These are phyloP conservation scores for Laupala kohalensis DNA, from an alignment of 1,140 invertebrate species.

Conservation along the genomic window DNA sequence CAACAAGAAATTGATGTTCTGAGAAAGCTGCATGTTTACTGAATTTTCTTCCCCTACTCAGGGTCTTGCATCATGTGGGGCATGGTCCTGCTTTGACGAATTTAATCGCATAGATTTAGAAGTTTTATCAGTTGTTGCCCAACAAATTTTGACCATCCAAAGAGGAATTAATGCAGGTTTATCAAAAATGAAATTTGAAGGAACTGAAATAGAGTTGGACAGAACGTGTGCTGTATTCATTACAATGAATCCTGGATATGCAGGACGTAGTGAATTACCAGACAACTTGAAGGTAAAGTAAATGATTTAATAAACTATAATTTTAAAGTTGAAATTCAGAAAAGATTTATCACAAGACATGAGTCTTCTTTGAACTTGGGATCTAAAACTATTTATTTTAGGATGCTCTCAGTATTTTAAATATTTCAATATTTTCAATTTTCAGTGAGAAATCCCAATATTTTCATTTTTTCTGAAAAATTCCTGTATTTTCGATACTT, in stretches of 20 bases:
- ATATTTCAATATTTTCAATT: too few species aligned
- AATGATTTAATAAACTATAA: too few species aligned
- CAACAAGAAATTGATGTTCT: too few species aligned
- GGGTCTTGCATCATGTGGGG: slow-evolving; percentile 87
- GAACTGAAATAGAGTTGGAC: slow-evolving; percentile 72
- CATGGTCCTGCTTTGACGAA: slow-evolving; percentile 96
- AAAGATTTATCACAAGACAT: too few species aligned
- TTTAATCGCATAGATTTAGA: slow-evolving; percentile 77
- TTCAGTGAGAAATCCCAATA: too few species aligned
- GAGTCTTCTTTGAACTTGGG: too few species aligned
- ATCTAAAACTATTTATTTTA: too few species aligned
- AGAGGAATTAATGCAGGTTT: slow-evolving; percentile 63
- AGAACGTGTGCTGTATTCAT: slow-evolving; percentile 90
- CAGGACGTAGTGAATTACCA: slow-evolving; percentile 77
- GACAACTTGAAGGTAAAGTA: slow-evolving; percentile 76
- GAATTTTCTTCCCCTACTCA: slow-evolving; percentile 23
- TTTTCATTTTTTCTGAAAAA: too few species aligned
- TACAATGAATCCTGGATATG: slow-evolving; percentile 93
- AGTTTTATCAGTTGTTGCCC: slow-evolving; percentile 84
- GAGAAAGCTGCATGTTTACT: too few species aligned
- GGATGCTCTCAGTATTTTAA: too few species aligned
- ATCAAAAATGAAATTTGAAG: slow-evolving; percentile 72
- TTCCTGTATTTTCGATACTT: too few species aligned
- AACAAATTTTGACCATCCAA: slow-evolving; percentile 67
- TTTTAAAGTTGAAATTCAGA: too few species aligned